Evolutionary conservation across 2,888 invertebrate species (phyloP).

Genomic region (Fragum fragum): DNA sequence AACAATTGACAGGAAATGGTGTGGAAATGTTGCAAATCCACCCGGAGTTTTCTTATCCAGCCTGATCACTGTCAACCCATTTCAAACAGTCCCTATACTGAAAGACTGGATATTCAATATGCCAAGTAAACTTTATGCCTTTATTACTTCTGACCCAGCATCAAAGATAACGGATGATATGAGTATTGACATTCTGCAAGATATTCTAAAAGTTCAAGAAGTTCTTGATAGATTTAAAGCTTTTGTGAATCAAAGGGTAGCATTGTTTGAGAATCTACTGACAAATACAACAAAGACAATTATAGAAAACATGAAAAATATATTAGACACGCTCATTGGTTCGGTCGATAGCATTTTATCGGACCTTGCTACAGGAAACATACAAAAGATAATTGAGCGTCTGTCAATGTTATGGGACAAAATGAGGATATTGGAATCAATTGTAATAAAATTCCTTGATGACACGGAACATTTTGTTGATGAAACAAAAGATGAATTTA

Average conservation of each 20-base stretch:
- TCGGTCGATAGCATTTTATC: background rate
- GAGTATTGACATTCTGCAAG: slow-evolving; percentile 33
- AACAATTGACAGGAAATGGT: slow-evolving; percentile 44
- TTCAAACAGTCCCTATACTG: slow-evolving; percentile 57
- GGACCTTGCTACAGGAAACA: slow-evolving; percentile 2
- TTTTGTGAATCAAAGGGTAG: background rate
- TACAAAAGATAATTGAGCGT: background rate
- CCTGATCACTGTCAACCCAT: slow-evolving; percentile 51
- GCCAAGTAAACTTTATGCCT: slow-evolving; percentile 42
- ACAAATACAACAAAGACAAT: background rate
- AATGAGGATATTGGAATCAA: slow-evolving; percentile 1
- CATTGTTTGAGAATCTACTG: background rate
- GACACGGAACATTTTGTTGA: slow-evolving; percentile 29
- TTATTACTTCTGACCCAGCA: slow-evolving; percentile 46
- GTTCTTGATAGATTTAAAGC: slow-evolving; percentile 15
- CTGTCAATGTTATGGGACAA: slow-evolving; percentile 27
- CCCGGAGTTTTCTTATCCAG: slow-evolving; percentile 59
- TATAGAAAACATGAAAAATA: background rate
- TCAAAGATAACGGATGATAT: slow-evolving; percentile 1
- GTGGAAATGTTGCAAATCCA: slow-evolving; percentile 64
- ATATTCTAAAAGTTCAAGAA: slow-evolving; percentile 38
- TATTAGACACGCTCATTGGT: background rate
- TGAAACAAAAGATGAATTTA: slow-evolving; percentile 22
- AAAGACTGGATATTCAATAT: slow-evolving; percentile 46
- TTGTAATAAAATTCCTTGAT: slow-evolving; percentile 25